These are phyloP conservation scores for Chaetops frenatus DNA, from an alignment of 2,113 vertebrate genomes.

Conservation along the genomic window DNA sequence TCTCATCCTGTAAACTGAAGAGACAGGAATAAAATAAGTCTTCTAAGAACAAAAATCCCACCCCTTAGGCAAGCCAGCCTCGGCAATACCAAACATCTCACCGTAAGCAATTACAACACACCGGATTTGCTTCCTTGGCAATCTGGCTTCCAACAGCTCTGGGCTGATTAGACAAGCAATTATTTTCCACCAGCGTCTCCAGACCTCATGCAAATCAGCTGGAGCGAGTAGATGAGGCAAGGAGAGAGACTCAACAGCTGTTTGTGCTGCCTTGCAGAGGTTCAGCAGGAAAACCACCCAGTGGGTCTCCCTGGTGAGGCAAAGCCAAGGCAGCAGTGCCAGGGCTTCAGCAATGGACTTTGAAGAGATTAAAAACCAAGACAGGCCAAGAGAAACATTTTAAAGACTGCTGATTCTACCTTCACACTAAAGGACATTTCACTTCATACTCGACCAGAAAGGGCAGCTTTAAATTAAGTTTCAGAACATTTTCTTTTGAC, in stretches of 20 bases:
- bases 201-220: background rate
- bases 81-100: background rate
- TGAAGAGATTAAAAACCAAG: background rate
- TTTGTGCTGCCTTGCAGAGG: background rate
- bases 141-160: background rate
- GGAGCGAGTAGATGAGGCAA: background rate
- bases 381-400: background rate
- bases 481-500: conserved; percentile 6
- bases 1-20: background rate
- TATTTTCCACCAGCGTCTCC: background rate
- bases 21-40: background rate
- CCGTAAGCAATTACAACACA: conserved; percentile 14
- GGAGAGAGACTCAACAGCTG: background rate
- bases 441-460: background rate
- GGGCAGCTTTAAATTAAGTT: background rate
- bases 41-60: background rate
- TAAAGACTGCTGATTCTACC: background rate
- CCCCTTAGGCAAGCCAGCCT: background rate
- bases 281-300: background rate
- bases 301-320: background rate
- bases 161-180: background rate
- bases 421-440: background rate
- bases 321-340: background rate
- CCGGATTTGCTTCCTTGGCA: background rate
- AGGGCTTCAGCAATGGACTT: background rate